Conservation (phyloP, 2,888 invertebrate species). For the Oscheius myriophilus region DNA sequence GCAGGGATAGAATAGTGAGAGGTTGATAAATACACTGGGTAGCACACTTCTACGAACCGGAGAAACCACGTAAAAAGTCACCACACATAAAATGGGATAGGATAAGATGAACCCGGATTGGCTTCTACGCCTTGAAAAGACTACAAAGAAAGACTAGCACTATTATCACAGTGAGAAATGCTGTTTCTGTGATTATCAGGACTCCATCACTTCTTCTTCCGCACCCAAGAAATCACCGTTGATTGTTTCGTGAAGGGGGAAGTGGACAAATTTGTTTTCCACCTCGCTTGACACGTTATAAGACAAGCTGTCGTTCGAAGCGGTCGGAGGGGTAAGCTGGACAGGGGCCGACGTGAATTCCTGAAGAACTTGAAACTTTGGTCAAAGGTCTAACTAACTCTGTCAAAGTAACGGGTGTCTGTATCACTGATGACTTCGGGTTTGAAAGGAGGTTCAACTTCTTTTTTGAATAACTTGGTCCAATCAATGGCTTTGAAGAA, state of each 20-base stretch:
- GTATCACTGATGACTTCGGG: slow-evolving; percentile 87
- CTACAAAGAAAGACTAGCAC: no score
- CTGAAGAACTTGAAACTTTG: slow-evolving; percentile 72
- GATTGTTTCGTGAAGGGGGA: background rate
- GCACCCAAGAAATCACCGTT: no score
- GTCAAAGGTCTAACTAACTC: slow-evolving; percentile 39
- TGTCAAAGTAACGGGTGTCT: slow-evolving; percentile 95
- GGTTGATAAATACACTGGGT: no score
- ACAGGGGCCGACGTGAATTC: slow-evolving; percentile 98
- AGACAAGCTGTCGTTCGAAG: background rate
- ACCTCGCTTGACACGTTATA: background rate
- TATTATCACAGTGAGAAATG: no score
- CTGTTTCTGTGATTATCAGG: no score
- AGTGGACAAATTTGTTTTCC: background rate
- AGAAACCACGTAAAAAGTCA: no score
- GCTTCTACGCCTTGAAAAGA: no score
- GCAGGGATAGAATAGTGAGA: no score
- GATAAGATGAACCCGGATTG: no score
- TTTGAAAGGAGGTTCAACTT: slow-evolving; percentile 82
- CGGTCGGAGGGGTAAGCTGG: slow-evolving; percentile 88
- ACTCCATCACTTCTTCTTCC: no score
- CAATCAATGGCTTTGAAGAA: slow-evolving; percentile 96
- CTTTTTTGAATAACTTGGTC: slow-evolving; percentile 88
- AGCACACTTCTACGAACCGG: no score
- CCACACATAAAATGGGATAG: no score